phyloP scores from a whole-genome alignment of 2,888 invertebrate species.

The Cataglyphis cursor region DNA sequence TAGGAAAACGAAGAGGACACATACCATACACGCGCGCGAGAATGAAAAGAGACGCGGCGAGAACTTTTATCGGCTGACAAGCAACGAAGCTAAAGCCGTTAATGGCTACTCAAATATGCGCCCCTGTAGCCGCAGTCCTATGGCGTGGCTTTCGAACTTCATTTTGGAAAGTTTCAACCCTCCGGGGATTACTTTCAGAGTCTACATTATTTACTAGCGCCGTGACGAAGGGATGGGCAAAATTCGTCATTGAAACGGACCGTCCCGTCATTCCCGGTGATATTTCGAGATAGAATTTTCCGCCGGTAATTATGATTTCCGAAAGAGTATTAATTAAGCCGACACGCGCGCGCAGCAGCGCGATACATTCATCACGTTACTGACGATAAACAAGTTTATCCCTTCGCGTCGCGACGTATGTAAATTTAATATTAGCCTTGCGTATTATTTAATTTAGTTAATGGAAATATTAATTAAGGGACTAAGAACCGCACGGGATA shows the following conservation, averaged over 20 bases:
- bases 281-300: conserved; percentile 55
- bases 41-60: conserved; percentile 59
- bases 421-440: conserved; percentile 47
- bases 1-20: conserved; percentile 13
- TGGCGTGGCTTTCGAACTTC: conserved; percentile 79
- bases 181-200: conserved; percentile 71
- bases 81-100: conserved; percentile 81
- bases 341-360: conserved; percentile 39
- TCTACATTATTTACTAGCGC: conserved; percentile 77
- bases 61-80: conserved; percentile 80
- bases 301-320: conserved; percentile 43
- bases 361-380: conserved; percentile 48
- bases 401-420: conserved; percentile 48
- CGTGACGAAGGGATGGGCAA: conserved; percentile 45
- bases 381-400: conserved; percentile 55
- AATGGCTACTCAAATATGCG: conserved; percentile 83
- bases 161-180: conserved; percentile 78
- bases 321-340: conserved; percentile 49
- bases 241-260: conserved; percentile 54
- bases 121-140: conserved; percentile 67
- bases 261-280: conserved; percentile 37
- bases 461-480: conserved; percentile 49
- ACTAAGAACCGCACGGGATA: not conserved
- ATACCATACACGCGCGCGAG: not conserved
- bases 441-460: conserved; percentile 54